Percentiles rank a stretch among this genome's conserved stretches.
phyloP scores from a whole-genome alignment of 2,113 vertebrate genomes.

The Thunnus maccoyii region DNA sequence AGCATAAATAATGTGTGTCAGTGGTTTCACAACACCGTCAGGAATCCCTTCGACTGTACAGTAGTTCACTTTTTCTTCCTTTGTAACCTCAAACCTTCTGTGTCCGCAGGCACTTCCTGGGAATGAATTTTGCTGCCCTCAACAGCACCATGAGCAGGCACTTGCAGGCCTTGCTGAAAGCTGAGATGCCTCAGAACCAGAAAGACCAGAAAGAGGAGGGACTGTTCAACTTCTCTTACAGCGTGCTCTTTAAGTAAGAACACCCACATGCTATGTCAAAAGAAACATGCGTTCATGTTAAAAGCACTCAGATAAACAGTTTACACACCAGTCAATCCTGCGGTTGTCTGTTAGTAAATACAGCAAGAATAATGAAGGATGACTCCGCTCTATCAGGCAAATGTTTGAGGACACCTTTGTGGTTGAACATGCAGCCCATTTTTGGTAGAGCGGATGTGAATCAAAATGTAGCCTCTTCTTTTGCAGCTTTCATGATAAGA shows the following conservation, averaged over 20 bases:
- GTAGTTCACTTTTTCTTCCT: background rate
- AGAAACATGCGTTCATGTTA: background rate
- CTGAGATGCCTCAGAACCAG: slow-evolving; percentile 59
- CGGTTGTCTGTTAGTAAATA: slow-evolving; percentile 66
- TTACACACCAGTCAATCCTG: slow-evolving; percentile 44
- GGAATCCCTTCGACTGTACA: background rate
- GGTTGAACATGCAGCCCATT: background rate
- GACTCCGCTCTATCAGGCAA: background rate
- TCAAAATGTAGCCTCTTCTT: background rate
- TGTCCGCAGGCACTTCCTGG: slow-evolving; percentile 85
- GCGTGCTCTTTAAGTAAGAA: slow-evolving; percentile 87
- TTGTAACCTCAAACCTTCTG: slow-evolving; percentile 1
- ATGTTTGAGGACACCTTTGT: slow-evolving; percentile 15
- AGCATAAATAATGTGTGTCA: background rate
- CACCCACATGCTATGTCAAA: slow-evolving; percentile 4
- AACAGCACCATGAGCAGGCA: slow-evolving; percentile 82
- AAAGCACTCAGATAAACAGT: slow-evolving; percentile 60
- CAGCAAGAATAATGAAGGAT: slow-evolving; percentile 21
- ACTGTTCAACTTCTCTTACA: slow-evolving; percentile 87
- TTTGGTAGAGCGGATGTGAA: background rate
- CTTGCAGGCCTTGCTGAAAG: slow-evolving; percentile 81
- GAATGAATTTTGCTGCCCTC: slow-evolving; percentile 79
- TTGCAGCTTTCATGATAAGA: background rate
- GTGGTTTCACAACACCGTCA: background rate
- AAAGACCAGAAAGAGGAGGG: slow-evolving; percentile 85